phyloP scores from a whole-genome alignment of 2,797 vertebrate species.

The Rhinatrema bivittatum region DNA sequence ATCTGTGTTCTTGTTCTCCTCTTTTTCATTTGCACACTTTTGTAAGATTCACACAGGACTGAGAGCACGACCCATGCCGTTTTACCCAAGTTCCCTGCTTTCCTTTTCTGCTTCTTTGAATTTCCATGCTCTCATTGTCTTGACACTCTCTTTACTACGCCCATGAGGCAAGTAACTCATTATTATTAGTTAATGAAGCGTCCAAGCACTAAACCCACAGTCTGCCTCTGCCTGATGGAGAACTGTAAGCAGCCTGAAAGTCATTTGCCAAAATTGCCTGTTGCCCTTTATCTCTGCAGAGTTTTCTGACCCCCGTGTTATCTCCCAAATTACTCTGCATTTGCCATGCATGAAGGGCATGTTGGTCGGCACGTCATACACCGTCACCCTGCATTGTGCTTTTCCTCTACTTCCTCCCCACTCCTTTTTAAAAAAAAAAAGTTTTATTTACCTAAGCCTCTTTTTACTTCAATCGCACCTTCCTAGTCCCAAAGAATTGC shows the following conservation, averaged over 20 bases:
- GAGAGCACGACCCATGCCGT: neutral
- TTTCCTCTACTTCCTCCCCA: neutral
- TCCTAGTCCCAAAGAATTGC: too few species aligned
- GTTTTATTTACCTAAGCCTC: neutral
- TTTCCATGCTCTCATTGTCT: constrained; percentile 40
- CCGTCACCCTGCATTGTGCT: too few species aligned
- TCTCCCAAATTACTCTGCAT: neutral
- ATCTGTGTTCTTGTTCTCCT: too few species aligned
- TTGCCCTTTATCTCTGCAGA: neutral
- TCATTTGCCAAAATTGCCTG: constrained; percentile 3
- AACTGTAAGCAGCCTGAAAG: too few species aligned
- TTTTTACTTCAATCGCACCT: too few species aligned
- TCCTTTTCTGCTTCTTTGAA: constrained; percentile 25
- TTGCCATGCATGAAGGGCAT: accelerated
- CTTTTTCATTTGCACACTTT: too few species aligned
- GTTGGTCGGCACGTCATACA: neutral
- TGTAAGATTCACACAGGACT: too few species aligned
- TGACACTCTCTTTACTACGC: constrained; percentile 47
- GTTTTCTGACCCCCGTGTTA: neutral
- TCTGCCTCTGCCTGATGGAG: constrained; percentile 26
- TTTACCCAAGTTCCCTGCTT: neutral
- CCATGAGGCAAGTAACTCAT: constrained; percentile 50
- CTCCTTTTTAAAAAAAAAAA: too few species aligned
- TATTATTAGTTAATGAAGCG: constrained; percentile 60
- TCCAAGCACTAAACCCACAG: constrained; percentile 46